These are phyloP conservation scores for Lepidostoma basale DNA, from an alignment of 1,140 invertebrate species.

Conservation along the genomic window DNA sequence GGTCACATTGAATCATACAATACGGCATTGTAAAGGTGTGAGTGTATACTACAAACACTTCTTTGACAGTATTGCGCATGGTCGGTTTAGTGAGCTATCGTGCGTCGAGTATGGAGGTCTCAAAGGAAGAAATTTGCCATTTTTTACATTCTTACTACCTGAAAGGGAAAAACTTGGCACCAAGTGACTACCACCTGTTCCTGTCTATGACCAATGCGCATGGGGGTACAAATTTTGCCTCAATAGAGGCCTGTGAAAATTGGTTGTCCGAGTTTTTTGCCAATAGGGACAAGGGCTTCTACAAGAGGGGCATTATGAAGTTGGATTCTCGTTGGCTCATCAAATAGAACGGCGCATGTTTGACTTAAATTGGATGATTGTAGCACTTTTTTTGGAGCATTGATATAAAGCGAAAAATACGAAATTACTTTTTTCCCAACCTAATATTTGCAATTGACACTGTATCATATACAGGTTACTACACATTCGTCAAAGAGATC, in stretches of 20 bases:
- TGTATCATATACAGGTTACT: too few species aligned
- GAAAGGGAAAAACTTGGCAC: constrained; percentile 10
- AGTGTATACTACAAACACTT: too few species aligned
- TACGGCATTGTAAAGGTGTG: too few species aligned
- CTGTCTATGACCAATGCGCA: too few species aligned
- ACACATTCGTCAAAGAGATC: too few species aligned
- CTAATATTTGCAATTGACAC: too few species aligned
- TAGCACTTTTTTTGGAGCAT: constrained; percentile 8
- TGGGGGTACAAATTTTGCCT: too few species aligned
- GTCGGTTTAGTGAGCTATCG: constrained; percentile 26
- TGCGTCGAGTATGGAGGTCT: constrained; percentile 10
- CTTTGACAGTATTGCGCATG: too few species aligned
- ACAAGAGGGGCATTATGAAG: not conserved
- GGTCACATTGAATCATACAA: too few species aligned
- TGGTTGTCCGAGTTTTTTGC: not conserved
- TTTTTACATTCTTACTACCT: constrained; percentile 8
- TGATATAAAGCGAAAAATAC: constrained; percentile 12
- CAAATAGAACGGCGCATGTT: constrained; percentile 1
- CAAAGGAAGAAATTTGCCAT: constrained; percentile 2
- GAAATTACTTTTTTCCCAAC: constrained; percentile 13
- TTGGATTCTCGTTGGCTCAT: too few species aligned
- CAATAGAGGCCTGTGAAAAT: not conserved
- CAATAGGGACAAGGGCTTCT: constrained; percentile 1
- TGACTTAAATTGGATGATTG: constrained; percentile 5
- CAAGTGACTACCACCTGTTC: too few species aligned